Evolutionary conservation across 1,140 invertebrate species (phyloP).

Genomic region (Drosophila arizonae): DNA sequence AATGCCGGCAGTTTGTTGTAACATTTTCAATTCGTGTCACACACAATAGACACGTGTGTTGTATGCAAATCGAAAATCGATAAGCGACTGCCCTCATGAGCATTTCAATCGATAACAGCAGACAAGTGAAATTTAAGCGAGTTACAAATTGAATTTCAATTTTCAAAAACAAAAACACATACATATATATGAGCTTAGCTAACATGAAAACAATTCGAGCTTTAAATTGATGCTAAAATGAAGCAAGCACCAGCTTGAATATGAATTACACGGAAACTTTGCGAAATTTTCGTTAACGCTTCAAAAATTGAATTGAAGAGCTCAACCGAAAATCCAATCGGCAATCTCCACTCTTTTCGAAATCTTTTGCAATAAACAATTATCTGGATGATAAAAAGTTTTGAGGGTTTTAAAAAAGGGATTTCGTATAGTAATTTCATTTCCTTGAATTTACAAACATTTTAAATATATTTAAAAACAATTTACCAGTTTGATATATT

Average conservation of each 20-base stretch:
- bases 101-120: constrained; percentile 31
- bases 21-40: constrained; percentile 54
- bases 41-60: constrained; percentile 32
- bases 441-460: too few species aligned
- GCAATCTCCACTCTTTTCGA: too few species aligned
- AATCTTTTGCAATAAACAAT: too few species aligned
- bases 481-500: too few species aligned
- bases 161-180: too few species aligned
- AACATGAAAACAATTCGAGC: not conserved
- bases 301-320: not conserved
- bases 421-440: too few species aligned
- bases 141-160: constrained; percentile 9
- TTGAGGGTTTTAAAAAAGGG: too few species aligned
- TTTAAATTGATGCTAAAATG: not conserved
- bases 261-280: too few species aligned
- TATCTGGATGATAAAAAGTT: too few species aligned
- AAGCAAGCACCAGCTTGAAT: not conserved
- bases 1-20: constrained; percentile 24
- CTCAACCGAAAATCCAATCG: not conserved
- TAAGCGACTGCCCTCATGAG: constrained; percentile 36
- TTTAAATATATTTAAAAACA: too few species aligned
- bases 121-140: not conserved
- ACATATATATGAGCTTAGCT: not conserved
- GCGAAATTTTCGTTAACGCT: too few species aligned
- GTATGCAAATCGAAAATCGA: constrained; percentile 68